phyloP scores from a whole-genome alignment of 2,888 invertebrate genomes.

The Onchidella celtica region DNA sequence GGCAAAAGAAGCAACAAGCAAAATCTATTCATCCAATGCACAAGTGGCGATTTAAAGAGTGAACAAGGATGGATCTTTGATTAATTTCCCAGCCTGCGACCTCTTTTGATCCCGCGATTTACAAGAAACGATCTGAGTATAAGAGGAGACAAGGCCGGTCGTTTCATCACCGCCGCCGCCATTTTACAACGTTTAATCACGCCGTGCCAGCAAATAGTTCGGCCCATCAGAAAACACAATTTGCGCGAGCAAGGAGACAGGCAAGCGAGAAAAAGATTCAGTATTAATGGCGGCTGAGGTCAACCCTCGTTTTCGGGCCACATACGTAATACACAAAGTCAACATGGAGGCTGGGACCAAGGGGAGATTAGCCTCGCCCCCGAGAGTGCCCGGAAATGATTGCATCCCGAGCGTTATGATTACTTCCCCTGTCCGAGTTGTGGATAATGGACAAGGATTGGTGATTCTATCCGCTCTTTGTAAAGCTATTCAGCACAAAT shows the following conservation, averaged over 20 bases:
- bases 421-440: not conserved
- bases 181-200: conserved; percentile 48
- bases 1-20: conserved; percentile 14
- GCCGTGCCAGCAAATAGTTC: conserved; percentile 37
- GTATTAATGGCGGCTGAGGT: conserved; percentile 55
- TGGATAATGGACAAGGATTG: conserved; percentile 43
- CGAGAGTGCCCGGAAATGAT: conserved; percentile 8
- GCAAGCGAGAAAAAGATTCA: conserved; percentile 53
- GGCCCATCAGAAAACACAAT: conserved; percentile 50
- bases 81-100: conserved; percentile 29
- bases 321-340: conserved; percentile 57
- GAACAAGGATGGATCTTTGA: conserved; percentile 18
- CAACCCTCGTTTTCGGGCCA: conserved; percentile 48
- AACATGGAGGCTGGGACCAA: conserved; percentile 46
- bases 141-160: not conserved
- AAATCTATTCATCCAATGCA: not conserved
- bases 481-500: conserved; percentile 54
- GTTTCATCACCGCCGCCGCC: conserved; percentile 16
- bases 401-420: conserved; percentile 14
- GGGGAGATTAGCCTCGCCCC: conserved; percentile 37
- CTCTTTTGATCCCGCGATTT: conserved; percentile 8
- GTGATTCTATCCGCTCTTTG: conserved; percentile 48
- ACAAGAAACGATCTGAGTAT: not conserved
- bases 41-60: conserved; percentile 32
- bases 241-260: conserved; percentile 47